These are phyloP conservation scores for Choristoneura rosaceana DNA, from an alignment of 2,888 invertebrate species.

Conservation along the genomic window DNA sequence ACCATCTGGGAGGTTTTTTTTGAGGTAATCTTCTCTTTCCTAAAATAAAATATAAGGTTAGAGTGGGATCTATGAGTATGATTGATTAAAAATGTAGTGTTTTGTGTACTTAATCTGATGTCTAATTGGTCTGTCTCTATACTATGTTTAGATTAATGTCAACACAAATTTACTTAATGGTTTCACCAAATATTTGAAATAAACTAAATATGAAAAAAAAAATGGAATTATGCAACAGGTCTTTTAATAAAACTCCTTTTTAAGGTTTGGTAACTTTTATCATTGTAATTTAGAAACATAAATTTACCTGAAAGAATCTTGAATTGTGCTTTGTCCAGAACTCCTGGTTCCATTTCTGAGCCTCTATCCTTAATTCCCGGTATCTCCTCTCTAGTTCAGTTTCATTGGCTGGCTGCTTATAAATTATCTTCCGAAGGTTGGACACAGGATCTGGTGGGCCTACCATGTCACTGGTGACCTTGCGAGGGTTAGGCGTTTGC, in stretches of 20 bases:
- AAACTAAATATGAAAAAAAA: background rate
- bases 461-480: conserved; percentile 86
- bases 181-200: conserved; percentile 1
- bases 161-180: background rate
- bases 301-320: conserved; percentile 87
- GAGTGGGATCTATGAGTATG: background rate
- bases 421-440: conserved; percentile 90
- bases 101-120: background rate
- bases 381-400: conserved; percentile 87
- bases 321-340: conserved; percentile 94
- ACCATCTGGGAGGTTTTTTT: conserved; percentile 73
- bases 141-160: no score
- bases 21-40: conserved; percentile 86
- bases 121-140: no score
- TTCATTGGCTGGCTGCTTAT: conserved; percentile 88
- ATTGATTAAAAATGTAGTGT: background rate
- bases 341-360: conserved; percentile 93
- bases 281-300: background rate
- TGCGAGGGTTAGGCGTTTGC: conserved; percentile 71
- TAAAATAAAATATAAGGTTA: conserved; percentile 59
- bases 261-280: background rate
- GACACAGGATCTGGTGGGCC: conserved; percentile 93
- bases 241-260: background rate
- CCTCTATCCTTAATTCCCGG: conserved; percentile 87
- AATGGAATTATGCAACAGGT: background rate